A percentile compares a stretch with the other conserved stretches of the same genome.
Conservation (phyloP, 2,797 vertebrate species). For the Anguilla megastoma region DNA sequence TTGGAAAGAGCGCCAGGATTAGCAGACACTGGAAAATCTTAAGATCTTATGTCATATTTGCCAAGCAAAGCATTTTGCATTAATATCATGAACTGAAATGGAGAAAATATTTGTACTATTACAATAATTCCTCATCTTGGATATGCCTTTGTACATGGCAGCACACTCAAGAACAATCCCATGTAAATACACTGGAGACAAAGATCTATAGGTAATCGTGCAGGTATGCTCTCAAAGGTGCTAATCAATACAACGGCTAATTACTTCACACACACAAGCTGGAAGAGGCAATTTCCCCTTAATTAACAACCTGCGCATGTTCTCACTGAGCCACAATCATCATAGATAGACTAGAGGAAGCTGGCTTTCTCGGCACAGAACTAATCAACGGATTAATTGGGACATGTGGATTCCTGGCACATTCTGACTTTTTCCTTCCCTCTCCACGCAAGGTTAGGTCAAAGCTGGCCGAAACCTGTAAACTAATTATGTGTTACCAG, state of each 20-base stretch:
- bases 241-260: neutral
- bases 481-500: slow-evolving; percentile 1
- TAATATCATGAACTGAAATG: neutral
- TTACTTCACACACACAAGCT: slow-evolving; percentile 12
- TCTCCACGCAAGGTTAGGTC: neutral
- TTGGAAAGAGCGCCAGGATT: too few relatives aligned
- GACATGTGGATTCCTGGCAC: slow-evolving; percentile 1
- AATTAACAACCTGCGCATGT: slow-evolving; percentile 3
- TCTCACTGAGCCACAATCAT: neutral
- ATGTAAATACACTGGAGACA: neutral
- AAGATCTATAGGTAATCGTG: neutral
- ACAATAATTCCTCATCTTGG: neutral
- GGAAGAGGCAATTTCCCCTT: neutral
- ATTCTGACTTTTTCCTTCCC: neutral
- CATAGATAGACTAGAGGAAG: neutral
- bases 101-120: slow-evolving; percentile 5
- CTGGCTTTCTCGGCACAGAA: neutral
- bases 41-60: too few relatives aligned
- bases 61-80: too few relatives aligned
- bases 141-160: neutral
- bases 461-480: neutral
- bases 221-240: neutral
- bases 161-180: neutral
- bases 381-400: slow-evolving; percentile 22
- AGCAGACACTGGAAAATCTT: too few relatives aligned